Evolutionary conservation across 2,113 vertebrate genomes (phyloP), one percentile per base, ranked within the genome.

Genomic region (Aptenodytes patagonicus): DNA sequence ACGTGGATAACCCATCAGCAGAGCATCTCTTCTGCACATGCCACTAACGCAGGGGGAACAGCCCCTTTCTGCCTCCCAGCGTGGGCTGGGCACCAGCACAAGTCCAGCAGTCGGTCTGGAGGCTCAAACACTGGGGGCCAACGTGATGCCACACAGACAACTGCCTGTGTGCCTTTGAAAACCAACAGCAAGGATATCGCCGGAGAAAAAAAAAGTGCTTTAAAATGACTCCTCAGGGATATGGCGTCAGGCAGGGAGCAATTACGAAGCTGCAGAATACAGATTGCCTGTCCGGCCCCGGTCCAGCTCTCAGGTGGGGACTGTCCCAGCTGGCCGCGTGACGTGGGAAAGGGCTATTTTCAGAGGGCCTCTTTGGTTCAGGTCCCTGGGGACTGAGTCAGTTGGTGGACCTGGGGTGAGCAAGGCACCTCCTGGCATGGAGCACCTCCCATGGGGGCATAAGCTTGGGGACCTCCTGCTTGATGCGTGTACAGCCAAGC

Each of bases 1-100:
- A 18, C 4, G 0, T 13, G 7, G 60, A 47, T 28, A 38, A 46
- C 14, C 21, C 2, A 0, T 19, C 51, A 47, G 40, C 24, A 47
- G n/a, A 42, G 29, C n/a, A 49, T 28, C 42, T 42, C 25, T 40
- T 24, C 36, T 42, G 52, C 62, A 60, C 5, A 8, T n/a, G 31
- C n/a, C 42, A 17, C 60, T 38, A 58, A 22, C 5, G 1, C 8
- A 32, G 49, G 6, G 28, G 21, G 4, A 64, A 46, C 42, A 17
- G 49, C 34, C 51, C 65, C 54, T 13, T 55, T 17, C 49, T 55
- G 34, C 49, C n/a, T 31, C 17, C 49, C 34, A n/a, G 36, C 47
- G 13, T 9, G 40, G 34, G 12, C 52, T 38, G 40, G 62, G 55
- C 64, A 38, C 26, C 64, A 26, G 55, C 36, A 61, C 1, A 1